A percentile compares a stretch with the other conserved stretches of the same genome.
phyloP scores from a whole-genome alignment of 2,888 invertebrate genomes.

The Invenusta paracnida region DNA sequence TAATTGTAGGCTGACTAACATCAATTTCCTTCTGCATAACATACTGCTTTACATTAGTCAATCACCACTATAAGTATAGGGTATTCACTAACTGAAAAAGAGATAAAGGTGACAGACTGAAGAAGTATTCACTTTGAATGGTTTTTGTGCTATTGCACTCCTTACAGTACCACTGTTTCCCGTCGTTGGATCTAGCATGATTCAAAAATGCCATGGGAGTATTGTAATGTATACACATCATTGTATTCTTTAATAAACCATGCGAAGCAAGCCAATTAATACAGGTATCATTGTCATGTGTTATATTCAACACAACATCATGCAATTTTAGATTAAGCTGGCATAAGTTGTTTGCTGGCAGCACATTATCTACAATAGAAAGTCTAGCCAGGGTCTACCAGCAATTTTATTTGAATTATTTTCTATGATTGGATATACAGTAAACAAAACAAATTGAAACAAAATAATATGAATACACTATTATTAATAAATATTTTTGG shows the following conservation, averaged over 20 bases:
- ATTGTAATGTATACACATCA: not conserved
- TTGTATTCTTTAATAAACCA: not conserved
- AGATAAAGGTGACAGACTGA: not conserved
- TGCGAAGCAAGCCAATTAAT: not conserved
- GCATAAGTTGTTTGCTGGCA: not conserved
- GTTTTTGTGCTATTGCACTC: not conserved
- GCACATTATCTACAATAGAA: not conserved
- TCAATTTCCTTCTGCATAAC: not conserved
- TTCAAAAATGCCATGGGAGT: not conserved
- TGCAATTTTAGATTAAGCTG: not conserved
- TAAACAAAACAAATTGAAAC: not conserved
- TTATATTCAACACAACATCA: not conserved
- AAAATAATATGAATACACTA: not conserved
- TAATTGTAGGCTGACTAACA: slow-evolving; percentile 20
- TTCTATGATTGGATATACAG: no score
- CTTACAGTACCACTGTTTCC: not conserved
- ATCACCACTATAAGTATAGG: not conserved
- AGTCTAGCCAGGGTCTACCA: not conserved
- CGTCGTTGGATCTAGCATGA: not conserved
- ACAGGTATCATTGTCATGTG: not conserved
- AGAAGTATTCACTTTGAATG: not conserved
- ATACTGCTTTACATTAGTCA: not conserved
- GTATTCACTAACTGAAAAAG: not conserved
- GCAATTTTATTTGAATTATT: no score
- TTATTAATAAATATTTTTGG: not conserved